These are phyloP conservation scores for Stichodactyla helianthus DNA, from an alignment of 64 coral and sea anemone genomes.

Conservation along the genomic window DNA sequence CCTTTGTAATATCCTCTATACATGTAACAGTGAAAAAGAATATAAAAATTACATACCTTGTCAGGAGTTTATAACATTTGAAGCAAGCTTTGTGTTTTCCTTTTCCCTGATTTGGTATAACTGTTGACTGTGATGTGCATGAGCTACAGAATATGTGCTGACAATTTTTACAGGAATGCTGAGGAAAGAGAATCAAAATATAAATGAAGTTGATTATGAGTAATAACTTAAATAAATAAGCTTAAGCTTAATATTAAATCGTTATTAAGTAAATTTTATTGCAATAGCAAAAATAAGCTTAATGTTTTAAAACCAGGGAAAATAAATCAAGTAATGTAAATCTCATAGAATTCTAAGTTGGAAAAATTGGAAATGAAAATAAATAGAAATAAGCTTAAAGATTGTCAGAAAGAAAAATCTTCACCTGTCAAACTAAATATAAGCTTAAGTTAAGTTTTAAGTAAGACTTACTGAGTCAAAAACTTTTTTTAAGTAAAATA, in stretches of 20 bases:
- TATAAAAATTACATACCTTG: conserved; percentile 24
- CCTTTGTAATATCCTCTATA: too few relatives aligned
- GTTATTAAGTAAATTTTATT: not conserved
- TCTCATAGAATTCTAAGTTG: too few relatives aligned
- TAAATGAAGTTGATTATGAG: not conserved
- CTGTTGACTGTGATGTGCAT: conserved; percentile 69
- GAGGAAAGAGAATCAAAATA: not conserved
- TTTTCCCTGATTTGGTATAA: conserved; percentile 60
- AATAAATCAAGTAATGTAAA: too few relatives aligned
- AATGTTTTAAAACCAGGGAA: too few relatives aligned
- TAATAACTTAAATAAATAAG: too few relatives aligned
- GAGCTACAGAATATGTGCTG: conserved; percentile 73
- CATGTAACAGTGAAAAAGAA: too few relatives aligned
- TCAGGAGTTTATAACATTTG: conserved; percentile 61
- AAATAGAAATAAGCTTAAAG: not conserved
- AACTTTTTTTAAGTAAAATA: not conserved
- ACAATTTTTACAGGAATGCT: conserved; percentile 96
- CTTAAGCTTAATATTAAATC: not conserved
- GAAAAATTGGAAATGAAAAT: not conserved
- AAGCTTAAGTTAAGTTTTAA: too few relatives aligned
- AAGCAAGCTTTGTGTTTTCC: conserved; percentile 80
- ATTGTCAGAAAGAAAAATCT: not conserved
- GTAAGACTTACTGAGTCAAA: not conserved
- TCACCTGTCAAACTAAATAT: not conserved
- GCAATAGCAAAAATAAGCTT: too few relatives aligned